phyloP scores from a whole-genome alignment of 1,140 invertebrate species.

The Vanessa atalanta region DNA sequence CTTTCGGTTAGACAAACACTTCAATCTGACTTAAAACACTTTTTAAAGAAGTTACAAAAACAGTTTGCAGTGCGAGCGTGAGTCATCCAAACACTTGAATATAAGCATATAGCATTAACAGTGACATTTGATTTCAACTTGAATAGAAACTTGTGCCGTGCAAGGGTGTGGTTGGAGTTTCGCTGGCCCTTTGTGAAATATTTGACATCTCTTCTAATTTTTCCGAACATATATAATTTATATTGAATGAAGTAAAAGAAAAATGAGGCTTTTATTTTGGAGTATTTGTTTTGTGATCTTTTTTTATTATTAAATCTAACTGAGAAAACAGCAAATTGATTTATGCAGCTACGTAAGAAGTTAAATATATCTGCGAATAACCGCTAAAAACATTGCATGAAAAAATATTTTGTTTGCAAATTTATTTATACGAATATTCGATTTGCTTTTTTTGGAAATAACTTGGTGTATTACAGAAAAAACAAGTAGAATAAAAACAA shows the following conservation, averaged over 20 bases:
- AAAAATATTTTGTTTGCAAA: too few species aligned
- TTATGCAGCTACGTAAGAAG: too few species aligned
- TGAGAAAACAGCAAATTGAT: too few species aligned
- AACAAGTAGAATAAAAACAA: neutral
- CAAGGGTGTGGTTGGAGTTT: slow-evolving; percentile 35
- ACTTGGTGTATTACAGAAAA: neutral
- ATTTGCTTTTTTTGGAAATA: too few species aligned
- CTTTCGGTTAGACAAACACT: slow-evolving; percentile 41
- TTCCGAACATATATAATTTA: too few species aligned
- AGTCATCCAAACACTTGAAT: slow-evolving; percentile 37
- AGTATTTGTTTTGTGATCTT: too few species aligned
- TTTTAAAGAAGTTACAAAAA: slow-evolving; percentile 48
- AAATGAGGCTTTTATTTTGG: too few species aligned
- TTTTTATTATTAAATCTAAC: too few species aligned
- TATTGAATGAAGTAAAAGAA: too few species aligned
- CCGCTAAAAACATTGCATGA: too few species aligned
- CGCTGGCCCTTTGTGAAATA: slow-evolving; percentile 15
- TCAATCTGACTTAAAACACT: slow-evolving; percentile 34
- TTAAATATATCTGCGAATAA: too few species aligned
- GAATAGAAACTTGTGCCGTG: slow-evolving; percentile 42
- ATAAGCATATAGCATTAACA: slow-evolving; percentile 41
- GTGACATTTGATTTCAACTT: slow-evolving; percentile 51
- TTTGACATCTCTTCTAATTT: neutral
- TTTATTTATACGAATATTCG: too few species aligned
- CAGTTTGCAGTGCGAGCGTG: slow-evolving; percentile 36